phyloP scores from a whole-genome alignment of 2,888 invertebrate species.

The Elegia similella region DNA sequence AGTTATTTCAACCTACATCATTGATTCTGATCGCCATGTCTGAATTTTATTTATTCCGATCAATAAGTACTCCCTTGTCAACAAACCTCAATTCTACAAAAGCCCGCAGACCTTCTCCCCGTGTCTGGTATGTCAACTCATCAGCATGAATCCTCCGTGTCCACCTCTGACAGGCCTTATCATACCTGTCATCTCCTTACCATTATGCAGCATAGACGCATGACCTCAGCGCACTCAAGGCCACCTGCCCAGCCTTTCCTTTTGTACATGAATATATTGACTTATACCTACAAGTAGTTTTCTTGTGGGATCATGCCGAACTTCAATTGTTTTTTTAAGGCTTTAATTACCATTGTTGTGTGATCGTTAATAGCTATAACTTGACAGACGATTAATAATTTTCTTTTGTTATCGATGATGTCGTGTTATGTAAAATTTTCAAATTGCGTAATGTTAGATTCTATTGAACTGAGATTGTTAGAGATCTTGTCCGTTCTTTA shows the following conservation, averaged over 20 bases:
- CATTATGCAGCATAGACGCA: constrained; percentile 64
- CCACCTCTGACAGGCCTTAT: constrained; percentile 35
- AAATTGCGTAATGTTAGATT: constrained; percentile 5
- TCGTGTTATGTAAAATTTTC: constrained; percentile 10
- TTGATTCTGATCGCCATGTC: not conserved
- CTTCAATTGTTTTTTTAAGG: constrained; percentile 41
- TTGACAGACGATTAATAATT: constrained; percentile 9
- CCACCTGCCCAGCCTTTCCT: constrained; percentile 55
- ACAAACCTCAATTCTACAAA: not conserved
- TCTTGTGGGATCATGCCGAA: constrained; percentile 39
- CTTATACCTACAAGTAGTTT: constrained; percentile 43
- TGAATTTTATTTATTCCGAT: not conserved
- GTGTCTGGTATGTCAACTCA: constrained; percentile 13
- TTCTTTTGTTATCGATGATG: not conserved
- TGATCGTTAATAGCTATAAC: not conserved
- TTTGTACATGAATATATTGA: constrained; percentile 44
- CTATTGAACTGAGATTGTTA: constrained; percentile 4
- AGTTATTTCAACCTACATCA: not conserved
- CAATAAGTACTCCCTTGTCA: not conserved
- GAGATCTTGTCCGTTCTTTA: not conserved
- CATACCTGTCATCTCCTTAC: constrained; percentile 66
- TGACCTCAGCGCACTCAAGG: constrained; percentile 64
- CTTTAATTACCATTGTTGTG: constrained; percentile 6
- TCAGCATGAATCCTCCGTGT: constrained; percentile 11
- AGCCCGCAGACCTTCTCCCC: constrained; percentile 22